Conservation (phyloP, 2,888 invertebrate species). For the Deilephila elpenor region DNA sequence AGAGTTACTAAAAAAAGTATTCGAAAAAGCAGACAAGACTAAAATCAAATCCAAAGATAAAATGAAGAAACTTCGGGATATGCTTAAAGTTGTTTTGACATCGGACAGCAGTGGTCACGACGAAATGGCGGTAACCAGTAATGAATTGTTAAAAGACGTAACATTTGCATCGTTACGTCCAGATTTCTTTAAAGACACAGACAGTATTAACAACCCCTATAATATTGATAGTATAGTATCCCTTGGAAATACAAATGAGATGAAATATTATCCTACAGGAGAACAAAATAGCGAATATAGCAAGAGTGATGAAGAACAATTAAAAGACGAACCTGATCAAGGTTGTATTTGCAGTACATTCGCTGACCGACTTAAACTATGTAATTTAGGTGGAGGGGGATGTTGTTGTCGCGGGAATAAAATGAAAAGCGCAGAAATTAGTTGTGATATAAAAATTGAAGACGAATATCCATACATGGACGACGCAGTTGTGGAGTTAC, state of each 20-base stretch:
- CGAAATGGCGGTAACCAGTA: slow-evolving; percentile 44
- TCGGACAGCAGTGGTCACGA: slow-evolving; percentile 62
- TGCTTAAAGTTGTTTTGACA: slow-evolving; percentile 62
- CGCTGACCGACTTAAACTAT: slow-evolving; percentile 56
- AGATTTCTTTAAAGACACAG: slow-evolving; percentile 54
- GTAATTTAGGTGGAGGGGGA: slow-evolving; percentile 41
- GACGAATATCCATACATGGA: slow-evolving; percentile 45
- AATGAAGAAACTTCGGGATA: slow-evolving; percentile 53
- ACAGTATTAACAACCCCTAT: slow-evolving; percentile 62
- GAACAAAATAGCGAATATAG: slow-evolving; percentile 45
- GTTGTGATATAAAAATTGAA: slow-evolving; percentile 54
- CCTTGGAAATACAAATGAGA: slow-evolving; percentile 35
- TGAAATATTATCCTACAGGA: slow-evolving; percentile 46
- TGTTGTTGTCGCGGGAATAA: slow-evolving; percentile 53
- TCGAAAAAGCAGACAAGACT: slow-evolving; percentile 54
- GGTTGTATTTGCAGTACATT: slow-evolving; percentile 62
- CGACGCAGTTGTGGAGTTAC: slow-evolving; percentile 43
- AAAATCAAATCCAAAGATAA: slow-evolving; percentile 54
- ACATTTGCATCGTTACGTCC: slow-evolving; percentile 56
- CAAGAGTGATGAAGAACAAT: slow-evolving; percentile 40
- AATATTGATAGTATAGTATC: slow-evolving; percentile 45
- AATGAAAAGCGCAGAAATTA: slow-evolving; percentile 52
- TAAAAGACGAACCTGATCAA: slow-evolving; percentile 36
- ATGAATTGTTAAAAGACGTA: slow-evolving; percentile 53
- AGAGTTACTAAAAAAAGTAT: slow-evolving; percentile 58